Evolutionary conservation across 2,113 vertebrate species (phyloP), one percentile per base, ranked within the genome.

Genomic region (Petrocephalus microphthalmus): DNA sequence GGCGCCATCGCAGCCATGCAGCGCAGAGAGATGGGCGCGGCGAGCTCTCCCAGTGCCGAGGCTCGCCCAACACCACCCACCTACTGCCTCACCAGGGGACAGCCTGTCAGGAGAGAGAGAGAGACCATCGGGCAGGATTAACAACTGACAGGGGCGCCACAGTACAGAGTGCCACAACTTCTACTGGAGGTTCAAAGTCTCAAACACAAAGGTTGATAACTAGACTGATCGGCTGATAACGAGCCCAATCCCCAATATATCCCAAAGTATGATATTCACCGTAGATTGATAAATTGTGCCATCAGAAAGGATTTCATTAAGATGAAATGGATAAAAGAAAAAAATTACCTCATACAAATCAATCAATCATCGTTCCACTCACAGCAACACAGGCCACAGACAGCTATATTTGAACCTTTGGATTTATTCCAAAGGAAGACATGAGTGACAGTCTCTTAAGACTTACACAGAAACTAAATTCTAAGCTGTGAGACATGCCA

Each of bases 1-100:
- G 98, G 98, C 97, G 98, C 98, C 98, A 99, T 99, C 96, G 98
- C 98, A 99, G 98, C 98, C 98, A 99, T 99, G 98, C 98, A 99
- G 98, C 97, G 98, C 97, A 96, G 95, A 96, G 95, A 96, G 95
- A 96, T 94, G 96, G 97, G 96, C 95, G 95, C 95, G 96, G 95
- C 96, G 96, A 96, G 96, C 97, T 97, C 94, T 96, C 93, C 94
- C 88, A 88, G 91, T 93, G 94, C 94, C 88, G 93, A 95, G 95
- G 96, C 95, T 95, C 95, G 96, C 95, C 97, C 97, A 97, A 95
- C 95, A 92, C 92, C 94, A 94, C 96, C 95, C 96, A 95, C 96
- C 96, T 95, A 95, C 96, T 93, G 97, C 96, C 96, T 96, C 96
- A 93, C 95, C 95, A 90, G 93, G 96, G 95, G 96, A 96, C 95